phyloP scores from a whole-genome alignment of 2,797 vertebrate genomes.

The Phaenicophaeus curvirostris region DNA sequence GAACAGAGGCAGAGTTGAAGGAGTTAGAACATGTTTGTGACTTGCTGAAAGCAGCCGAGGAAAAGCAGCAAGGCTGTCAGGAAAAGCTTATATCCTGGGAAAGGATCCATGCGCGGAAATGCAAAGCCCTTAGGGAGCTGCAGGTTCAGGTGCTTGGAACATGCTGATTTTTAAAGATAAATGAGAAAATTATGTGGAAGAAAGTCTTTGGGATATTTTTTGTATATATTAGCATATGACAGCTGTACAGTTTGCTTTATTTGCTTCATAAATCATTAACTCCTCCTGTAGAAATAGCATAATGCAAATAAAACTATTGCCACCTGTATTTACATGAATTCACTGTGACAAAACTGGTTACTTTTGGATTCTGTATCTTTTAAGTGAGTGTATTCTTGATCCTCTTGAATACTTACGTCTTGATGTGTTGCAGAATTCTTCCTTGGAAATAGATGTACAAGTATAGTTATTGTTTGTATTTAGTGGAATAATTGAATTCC shows the following conservation, averaged over 20 bases:
- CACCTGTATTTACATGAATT: neutral
- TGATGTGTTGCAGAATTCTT: neutral
- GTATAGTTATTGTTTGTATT: neutral
- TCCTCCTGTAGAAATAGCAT: neutral
- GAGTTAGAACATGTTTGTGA: slow-evolving; percentile 76
- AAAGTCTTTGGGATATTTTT: slow-evolving; percentile 24
- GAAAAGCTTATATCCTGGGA: slow-evolving; percentile 75
- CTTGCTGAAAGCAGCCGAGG: slow-evolving; percentile 77
- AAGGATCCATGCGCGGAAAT: slow-evolving; percentile 76
- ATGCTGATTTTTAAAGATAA: slow-evolving; percentile 3
- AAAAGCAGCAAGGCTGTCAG: slow-evolving; percentile 78
- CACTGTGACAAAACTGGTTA: neutral
- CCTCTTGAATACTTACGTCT: neutral
- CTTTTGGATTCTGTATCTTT: neutral
- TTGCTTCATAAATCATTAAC: slow-evolving; percentile 6
- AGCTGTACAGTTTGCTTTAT: neutral
- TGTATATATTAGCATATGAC: slow-evolving; percentile 51
- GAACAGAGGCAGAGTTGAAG: slow-evolving; percentile 76
- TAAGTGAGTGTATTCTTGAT: neutral
- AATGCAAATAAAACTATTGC: neutral
- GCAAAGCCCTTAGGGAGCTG: slow-evolving; percentile 78
- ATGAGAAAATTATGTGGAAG: neutral
- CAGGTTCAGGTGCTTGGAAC: slow-evolving; percentile 82
- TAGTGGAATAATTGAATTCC: neutral
- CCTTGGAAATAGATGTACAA: neutral